These are phyloP conservation scores for Lepus oiostolus DNA, from an alignment of 2,797 vertebrate genomes.

Conservation along the genomic window DNA sequence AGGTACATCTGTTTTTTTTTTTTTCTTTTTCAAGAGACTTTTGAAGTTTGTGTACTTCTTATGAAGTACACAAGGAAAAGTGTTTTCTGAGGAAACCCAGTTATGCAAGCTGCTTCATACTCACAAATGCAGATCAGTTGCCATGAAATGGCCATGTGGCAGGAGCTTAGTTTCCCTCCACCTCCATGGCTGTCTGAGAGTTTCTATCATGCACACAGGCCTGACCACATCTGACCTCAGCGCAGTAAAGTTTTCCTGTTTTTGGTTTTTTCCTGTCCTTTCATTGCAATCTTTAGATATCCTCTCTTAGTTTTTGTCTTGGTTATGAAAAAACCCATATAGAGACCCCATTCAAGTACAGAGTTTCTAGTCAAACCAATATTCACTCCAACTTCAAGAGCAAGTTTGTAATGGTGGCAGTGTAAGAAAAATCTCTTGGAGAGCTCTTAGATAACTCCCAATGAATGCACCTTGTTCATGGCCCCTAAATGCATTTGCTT, in stretches of 20 bases:
- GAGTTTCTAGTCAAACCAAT: neutral
- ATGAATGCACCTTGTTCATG: accelerated
- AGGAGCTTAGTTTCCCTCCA: accelerated
- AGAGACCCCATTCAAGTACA: neutral
- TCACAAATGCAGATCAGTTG: no score
- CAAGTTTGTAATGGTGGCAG: accelerated
- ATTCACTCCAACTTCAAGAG: neutral
- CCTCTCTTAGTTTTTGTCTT: neutral
- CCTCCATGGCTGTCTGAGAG: accelerated
- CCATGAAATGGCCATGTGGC: accelerated
- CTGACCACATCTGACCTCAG: neutral
- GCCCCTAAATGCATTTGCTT: neutral
- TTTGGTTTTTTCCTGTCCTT: neutral
- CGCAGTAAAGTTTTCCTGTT: neutral
- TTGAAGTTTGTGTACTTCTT: neutral
- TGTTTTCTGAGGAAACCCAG: neutral
- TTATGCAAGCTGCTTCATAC: accelerated
- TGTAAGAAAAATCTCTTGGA: neutral
- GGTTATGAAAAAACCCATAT: neutral
- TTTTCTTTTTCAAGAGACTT: neutral
- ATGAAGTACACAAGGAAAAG: no score
- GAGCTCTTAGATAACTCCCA: neutral
- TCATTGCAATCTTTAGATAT: neutral
- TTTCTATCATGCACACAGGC: no score
- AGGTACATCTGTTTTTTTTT: neutral